Evolutionary conservation across 2,888 invertebrate genomes (phyloP).

Genomic region (Dusona sp.): DNA sequence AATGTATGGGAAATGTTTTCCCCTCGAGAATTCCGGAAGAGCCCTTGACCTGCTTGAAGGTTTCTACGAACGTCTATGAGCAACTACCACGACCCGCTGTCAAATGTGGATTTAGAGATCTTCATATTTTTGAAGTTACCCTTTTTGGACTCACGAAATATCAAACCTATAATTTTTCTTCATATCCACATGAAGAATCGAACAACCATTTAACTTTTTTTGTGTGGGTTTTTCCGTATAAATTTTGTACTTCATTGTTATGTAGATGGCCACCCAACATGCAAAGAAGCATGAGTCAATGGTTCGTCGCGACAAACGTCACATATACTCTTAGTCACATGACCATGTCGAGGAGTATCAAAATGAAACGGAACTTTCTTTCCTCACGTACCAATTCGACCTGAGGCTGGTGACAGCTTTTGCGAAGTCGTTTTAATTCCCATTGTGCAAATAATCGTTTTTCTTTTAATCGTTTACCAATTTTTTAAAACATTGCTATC

Average conservation of each 20-base stretch:
- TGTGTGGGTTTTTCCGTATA: conserved; percentile 12
- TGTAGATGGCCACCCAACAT: conserved; percentile 26
- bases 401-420: not conserved
- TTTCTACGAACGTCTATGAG: not conserved
- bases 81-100: too few species aligned
- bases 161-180: not conserved
- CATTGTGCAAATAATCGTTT: not conserved
- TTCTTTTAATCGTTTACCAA: not conserved
- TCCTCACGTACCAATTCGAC: conserved; percentile 20
- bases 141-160: not conserved
- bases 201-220: not conserved
- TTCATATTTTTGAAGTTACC: not conserved
- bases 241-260: conserved; percentile 24
- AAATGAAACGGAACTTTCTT: conserved; percentile 61
- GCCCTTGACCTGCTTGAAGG: not conserved
- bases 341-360: conserved; percentile 36
- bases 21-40: not conserved
- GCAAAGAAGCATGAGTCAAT: conserved; percentile 36
- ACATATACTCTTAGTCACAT: conserved; percentile 45
- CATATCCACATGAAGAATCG: not conserved
- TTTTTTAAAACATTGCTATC: not conserved
- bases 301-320: conserved; percentile 26
- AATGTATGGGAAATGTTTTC: not conserved
- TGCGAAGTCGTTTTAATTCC: not conserved
- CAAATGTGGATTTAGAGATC: not conserved